Conservation (phyloP, 2,113 vertebrate species). For the Zapus hudsonius region DNA sequence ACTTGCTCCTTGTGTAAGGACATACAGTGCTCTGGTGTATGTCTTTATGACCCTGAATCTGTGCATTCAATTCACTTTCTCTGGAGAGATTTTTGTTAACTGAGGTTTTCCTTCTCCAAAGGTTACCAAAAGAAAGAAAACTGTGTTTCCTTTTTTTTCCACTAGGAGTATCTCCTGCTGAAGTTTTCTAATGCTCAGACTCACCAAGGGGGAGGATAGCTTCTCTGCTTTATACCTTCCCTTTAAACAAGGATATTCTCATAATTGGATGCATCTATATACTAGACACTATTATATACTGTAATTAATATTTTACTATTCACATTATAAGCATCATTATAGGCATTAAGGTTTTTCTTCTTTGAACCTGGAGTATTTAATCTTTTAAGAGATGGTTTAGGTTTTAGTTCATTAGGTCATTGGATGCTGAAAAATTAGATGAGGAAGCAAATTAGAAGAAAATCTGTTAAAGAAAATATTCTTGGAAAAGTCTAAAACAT, state of each 20-base stretch:
- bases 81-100: slow-evolving; percentile 10
- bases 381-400: slow-evolving; percentile 45
- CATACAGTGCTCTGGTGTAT: not conserved
- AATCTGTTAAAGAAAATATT: slow-evolving; percentile 13
- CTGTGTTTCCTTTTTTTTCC: slow-evolving; percentile 34
- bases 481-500: not conserved
- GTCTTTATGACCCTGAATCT: not conserved
- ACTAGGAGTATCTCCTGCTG: slow-evolving; percentile 18
- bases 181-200: slow-evolving; percentile 38
- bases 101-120: not conserved
- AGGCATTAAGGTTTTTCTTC: slow-evolving; percentile 39
- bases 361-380: slow-evolving; percentile 56
- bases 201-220: not conserved
- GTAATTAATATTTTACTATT: slow-evolving; percentile 60
- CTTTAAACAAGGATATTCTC: slow-evolving; percentile 55
- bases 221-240: slow-evolving; percentile 48
- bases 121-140: slow-evolving; percentile 28
- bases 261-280: not conserved
- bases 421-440: slow-evolving; percentile 39
- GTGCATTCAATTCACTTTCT: not conserved
- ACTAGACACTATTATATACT: slow-evolving; percentile 46
- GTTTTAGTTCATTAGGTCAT: slow-evolving; percentile 52
- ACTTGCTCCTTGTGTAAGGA: not conserved
- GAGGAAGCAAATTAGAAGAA: slow-evolving; percentile 21
- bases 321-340: slow-evolving; percentile 29